These are phyloP conservation scores for Phrynocephalus versicolor DNA, from an alignment of 2,113 vertebrate genomes.

Conservation along the genomic window DNA sequence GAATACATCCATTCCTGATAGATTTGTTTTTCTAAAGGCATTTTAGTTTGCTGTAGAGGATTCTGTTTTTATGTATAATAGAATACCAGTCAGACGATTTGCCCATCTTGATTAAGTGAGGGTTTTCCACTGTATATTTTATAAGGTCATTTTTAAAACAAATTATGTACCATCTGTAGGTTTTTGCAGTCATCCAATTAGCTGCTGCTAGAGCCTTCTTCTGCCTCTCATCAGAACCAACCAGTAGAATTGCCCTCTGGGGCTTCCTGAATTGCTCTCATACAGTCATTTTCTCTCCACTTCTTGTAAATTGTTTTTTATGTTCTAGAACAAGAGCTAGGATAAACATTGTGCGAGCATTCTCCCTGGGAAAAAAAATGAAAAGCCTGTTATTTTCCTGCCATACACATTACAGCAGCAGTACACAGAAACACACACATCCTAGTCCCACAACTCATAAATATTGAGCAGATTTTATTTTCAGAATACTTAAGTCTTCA, in stretches of 20 bases:
- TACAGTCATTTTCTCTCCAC: not conserved
- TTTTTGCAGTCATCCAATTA: conserved; percentile 32
- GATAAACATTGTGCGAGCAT: not conserved
- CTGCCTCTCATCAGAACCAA: conserved; percentile 20
- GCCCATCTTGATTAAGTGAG: conserved; percentile 52
- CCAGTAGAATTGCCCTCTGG: conserved; percentile 2
- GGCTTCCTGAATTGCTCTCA: not conserved
- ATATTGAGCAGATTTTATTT: conserved; percentile 11
- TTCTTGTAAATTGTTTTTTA: not conserved
- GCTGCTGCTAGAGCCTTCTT: conserved; percentile 33
- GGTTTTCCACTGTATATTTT: conserved; percentile 50
- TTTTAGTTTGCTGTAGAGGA: conserved; percentile 46
- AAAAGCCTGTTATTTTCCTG: conserved; percentile 24
- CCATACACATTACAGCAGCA: conserved; percentile 10
- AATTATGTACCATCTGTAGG: conserved; percentile 35
- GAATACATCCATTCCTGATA: not conserved
- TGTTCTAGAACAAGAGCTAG: conserved; percentile 28
- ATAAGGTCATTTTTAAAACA: conserved; percentile 35
- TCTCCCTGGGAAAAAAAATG: not conserved
- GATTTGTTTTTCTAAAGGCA: conserved; percentile 12
- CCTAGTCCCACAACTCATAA: conserved; percentile 4
- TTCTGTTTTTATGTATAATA: conserved; percentile 49
- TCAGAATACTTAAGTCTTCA: not conserved
- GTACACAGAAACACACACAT: accelerated
- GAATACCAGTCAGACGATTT: conserved; percentile 46